Conservation (phyloP, 2,113 vertebrate species). For the Tympanuchus pallidicinctus region DNA sequence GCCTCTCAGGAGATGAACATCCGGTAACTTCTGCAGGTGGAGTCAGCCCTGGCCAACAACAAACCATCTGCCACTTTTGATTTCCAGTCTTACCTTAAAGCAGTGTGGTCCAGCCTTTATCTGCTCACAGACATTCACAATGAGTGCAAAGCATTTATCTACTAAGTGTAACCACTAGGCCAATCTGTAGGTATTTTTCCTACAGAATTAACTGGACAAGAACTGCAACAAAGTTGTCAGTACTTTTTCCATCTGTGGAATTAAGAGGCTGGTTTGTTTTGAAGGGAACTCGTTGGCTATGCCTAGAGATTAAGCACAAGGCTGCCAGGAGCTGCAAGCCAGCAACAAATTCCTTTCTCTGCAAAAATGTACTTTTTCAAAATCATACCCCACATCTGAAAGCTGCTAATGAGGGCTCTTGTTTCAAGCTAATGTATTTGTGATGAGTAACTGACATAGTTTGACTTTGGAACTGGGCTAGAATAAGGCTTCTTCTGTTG, state of each 20-base stretch:
- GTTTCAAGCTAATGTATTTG: neutral
- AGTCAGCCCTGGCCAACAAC: neutral
- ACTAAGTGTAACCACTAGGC: neutral
- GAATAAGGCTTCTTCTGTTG: constrained; percentile 13
- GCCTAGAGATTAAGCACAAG: neutral
- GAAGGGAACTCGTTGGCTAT: fast-evolving
- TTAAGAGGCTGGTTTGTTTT: neutral
- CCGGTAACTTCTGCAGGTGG: neutral
- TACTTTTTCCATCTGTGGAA: neutral
- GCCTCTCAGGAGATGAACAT: neutral
- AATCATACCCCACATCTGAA: neutral
- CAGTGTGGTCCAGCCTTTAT: neutral
- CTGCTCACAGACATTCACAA: neutral
- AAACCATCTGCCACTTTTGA: neutral
- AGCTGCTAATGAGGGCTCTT: neutral
- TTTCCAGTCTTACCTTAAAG: neutral
- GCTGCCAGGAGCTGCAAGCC: neutral
- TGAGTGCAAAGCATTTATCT: neutral
- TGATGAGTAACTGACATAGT: neutral
- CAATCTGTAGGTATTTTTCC: neutral
- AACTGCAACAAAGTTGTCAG: neutral
- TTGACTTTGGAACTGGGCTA: neutral
- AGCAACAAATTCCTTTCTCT: neutral
- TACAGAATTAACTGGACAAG: neutral
- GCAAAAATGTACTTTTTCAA: neutral